Evolutionary conservation across 2,888 invertebrate species (phyloP).

Genomic region (Trichopoda pennipes): DNA sequence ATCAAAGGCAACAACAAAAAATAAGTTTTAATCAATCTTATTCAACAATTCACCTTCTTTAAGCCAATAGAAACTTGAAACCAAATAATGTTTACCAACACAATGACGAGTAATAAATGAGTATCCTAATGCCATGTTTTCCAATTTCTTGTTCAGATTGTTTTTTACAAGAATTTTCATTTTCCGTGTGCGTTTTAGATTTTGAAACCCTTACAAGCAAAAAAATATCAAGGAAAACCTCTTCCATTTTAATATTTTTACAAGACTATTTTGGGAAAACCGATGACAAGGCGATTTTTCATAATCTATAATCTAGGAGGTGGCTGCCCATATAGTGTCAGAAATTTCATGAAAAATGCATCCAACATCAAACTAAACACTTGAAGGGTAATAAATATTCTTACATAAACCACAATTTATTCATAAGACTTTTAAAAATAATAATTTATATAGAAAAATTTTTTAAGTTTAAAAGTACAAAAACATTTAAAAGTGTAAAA

Average conservation of each 20-base stretch:
- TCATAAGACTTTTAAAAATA: not conserved
- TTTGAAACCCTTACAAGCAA: conserved; percentile 7
- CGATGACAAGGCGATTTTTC: not conserved
- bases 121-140: not conserved
- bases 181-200: not conserved
- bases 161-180: not conserved
- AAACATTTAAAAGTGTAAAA: too few species aligned
- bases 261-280: not conserved
- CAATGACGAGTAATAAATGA: not conserved
- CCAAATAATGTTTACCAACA: not conserved
- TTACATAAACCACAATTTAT: conserved; percentile 32
- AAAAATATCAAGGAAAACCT: not conserved
- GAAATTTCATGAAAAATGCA: conserved; percentile 75
- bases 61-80: too few species aligned
- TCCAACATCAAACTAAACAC: conserved; percentile 71
- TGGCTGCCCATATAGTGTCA: conserved; percentile 27
- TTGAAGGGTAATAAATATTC: conserved; percentile 74
- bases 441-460: not conserved
- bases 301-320: conserved; percentile 10
- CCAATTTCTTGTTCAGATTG: not conserved
- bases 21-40: too few species aligned
- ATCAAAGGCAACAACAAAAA: too few species aligned
- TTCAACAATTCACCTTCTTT: too few species aligned
- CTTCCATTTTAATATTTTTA: not conserved
- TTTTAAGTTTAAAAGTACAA: not conserved